Conservation (phyloP, 2,888 invertebrate genomes). For the Allygus modestus region DNA sequence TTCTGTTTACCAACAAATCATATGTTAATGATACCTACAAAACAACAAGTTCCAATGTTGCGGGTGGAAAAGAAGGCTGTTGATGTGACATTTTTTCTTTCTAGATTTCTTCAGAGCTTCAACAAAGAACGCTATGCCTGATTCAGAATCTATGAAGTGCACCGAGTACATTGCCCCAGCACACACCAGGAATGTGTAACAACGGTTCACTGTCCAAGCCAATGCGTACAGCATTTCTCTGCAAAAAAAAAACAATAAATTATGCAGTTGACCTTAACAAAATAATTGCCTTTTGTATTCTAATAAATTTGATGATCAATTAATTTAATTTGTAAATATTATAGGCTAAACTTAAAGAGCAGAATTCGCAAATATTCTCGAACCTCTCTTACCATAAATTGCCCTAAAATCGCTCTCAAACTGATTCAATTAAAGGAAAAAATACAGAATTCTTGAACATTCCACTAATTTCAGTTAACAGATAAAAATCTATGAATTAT, state of each 20-base stretch:
- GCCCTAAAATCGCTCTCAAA: too few species aligned
- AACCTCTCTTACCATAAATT: too few species aligned
- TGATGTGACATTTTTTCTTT: slow-evolving; percentile 65
- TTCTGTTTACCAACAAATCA: too few species aligned
- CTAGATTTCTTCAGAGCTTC: slow-evolving; percentile 52
- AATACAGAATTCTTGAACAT: too few species aligned
- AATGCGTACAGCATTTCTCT: slow-evolving; percentile 74
- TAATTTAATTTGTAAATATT: too few species aligned
- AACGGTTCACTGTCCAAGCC: slow-evolving; percentile 74
- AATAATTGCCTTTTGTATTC: not conserved
- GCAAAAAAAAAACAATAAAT: slow-evolving; percentile 58
- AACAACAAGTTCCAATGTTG: slow-evolving; percentile 67
- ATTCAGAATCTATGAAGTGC: slow-evolving; percentile 70
- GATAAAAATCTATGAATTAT: too few species aligned
- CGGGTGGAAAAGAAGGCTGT: slow-evolving; percentile 70
- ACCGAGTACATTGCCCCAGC: slow-evolving; percentile 71
- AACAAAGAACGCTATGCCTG: slow-evolving; percentile 67
- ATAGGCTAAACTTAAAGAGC: too few species aligned
- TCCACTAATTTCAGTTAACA: too few species aligned
- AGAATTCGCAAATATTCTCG: too few species aligned
- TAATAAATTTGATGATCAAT: too few species aligned
- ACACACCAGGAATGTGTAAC: slow-evolving; percentile 69
- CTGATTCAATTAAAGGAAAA: too few species aligned
- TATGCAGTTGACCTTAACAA: slow-evolving; percentile 14
- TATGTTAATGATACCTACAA: slow-evolving; percentile 66